Percentiles rank a stretch among this genome's conserved stretches.
Evolutionary conservation across 1,140 invertebrate species (phyloP).

Genomic region (Olivierus martensii): DNA sequence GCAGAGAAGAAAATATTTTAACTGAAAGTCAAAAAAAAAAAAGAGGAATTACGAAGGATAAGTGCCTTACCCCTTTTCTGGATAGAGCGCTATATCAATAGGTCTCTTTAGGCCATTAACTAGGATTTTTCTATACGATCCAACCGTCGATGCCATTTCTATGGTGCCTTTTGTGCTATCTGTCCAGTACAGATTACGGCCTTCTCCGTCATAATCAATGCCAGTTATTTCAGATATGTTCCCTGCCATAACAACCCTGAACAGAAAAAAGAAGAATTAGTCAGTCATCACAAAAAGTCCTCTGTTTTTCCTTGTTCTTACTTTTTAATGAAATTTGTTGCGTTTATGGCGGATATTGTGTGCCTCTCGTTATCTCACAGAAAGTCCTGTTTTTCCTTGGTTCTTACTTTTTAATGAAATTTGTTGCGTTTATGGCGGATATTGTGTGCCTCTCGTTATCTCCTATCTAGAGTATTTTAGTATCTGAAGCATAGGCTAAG

Average conservation of each 20-base stretch:
- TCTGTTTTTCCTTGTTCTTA: neutral
- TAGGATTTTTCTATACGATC: constrained; percentile 24
- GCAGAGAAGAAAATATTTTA: neutral
- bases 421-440: constrained; percentile 1
- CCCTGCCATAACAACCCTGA: neutral
- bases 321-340: neutral
- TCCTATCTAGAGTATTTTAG: constrained; percentile 30
- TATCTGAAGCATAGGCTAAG: constrained; percentile 29
- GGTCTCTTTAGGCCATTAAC: constrained; percentile 11
- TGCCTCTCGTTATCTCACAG: neutral
- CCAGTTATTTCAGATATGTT: constrained; percentile 11
- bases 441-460: constrained; percentile 3
- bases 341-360: neutral
- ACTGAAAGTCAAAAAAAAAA: neutral
- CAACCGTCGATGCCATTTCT: constrained; percentile 30
- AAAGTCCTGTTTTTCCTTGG: too few relatives aligned
- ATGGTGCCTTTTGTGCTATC: constrained; percentile 30
- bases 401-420: constrained; percentile 1
- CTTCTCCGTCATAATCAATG: constrained; percentile 34
- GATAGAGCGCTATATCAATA: constrained; percentile 12
- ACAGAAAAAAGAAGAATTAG: neutral
- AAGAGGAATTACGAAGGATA: neutral
- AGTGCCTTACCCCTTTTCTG: constrained; percentile 7
- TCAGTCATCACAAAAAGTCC: too few relatives aligned
- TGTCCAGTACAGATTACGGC: constrained; percentile 36